Evolutionary conservation across 2,113 vertebrate species (phyloP), one percentile per base, ranked within the genome.

Genomic region (Oryzias curvinotus): DNA sequence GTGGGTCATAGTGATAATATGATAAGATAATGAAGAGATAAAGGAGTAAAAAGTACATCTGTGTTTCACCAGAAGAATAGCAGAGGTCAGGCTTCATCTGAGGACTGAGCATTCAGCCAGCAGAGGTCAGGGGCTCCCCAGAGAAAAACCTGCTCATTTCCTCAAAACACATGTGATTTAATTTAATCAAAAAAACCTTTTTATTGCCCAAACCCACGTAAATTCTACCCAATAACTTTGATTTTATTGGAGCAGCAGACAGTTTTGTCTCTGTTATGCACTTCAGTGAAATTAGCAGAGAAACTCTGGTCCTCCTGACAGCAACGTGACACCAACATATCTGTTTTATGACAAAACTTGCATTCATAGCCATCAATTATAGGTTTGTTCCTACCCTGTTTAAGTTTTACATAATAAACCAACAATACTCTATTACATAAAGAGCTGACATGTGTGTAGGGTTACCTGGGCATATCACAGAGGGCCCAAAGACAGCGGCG

Each of bases 61-160:
- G 28, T 28, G 26, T 6, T 6, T 30, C 6, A 30, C 7, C 6
- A 30, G 28, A 8, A 30, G 68, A 77, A 87, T 52, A 30, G 49
- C 65, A 62, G 28, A 12, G 68, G 83, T 90, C 83, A 85, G 73
- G 71, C 71, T 74, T 55, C 77, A 14, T 61, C 68, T 71, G 74
- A 77, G 26, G 44, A 30, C 23, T 57, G 64, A 60, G 58, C 65
- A 30, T 68, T 77, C 71, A 75, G 52, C 49, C 65, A 30, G 52
- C 41, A 4, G 53, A 81, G 81, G 78, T 81, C 78, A 77, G 61
- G 77, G 73, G 47, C 54, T 79, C 65, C 61, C 18, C 56, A 52
- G 63, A 72, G 70, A 60, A 52, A 52, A 6, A 49, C 21, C 0
- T 26, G 43, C 56, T 12, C 36, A 8, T 36, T 36, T 36, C 36